These are phyloP conservation scores for Eleginops maclovinus DNA, from an alignment of 2,113 vertebrate genomes.

Conservation along the genomic window DNA sequence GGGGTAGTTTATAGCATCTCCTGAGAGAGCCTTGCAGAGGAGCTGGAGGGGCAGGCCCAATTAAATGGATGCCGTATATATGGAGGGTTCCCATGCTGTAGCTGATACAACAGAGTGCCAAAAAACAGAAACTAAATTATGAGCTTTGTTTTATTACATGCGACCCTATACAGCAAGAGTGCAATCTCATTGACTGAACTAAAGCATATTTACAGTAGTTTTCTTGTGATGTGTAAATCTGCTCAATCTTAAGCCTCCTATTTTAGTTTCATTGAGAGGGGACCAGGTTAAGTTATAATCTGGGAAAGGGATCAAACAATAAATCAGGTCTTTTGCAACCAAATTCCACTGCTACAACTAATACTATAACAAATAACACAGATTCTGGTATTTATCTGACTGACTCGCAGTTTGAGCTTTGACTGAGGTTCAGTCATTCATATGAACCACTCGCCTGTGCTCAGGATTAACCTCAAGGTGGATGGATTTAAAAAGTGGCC, in stretches of 20 bases:
- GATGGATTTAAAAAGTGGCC: slow-evolving; percentile 72
- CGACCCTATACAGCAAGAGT: neutral
- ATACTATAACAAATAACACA: slow-evolving; percentile 2
- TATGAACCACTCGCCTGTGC: slow-evolving; percentile 65
- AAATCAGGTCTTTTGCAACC: neutral
- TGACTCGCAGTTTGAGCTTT: slow-evolving; percentile 39
- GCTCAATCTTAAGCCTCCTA: neutral
- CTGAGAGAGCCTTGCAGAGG: slow-evolving; percentile 36
- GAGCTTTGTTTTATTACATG: neutral
- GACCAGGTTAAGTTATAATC: neutral
- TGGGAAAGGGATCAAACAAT: slow-evolving; percentile 3
- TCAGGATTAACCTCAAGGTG: slow-evolving; percentile 76
- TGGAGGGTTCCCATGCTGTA: slow-evolving; percentile 9
- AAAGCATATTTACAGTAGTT: neutral
- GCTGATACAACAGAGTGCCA: neutral
- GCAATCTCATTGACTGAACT: neutral
- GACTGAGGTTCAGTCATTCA: slow-evolving; percentile 65
- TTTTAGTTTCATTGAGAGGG: neutral
- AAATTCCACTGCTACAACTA: neutral
- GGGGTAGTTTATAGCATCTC: slow-evolving; percentile 44
- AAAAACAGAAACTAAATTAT: neutral
- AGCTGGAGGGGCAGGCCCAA: slow-evolving; percentile 48
- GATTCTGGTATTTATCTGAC: neutral
- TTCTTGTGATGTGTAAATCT: neutral
- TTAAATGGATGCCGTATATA: slow-evolving; percentile 50